A percentile compares a stretch with the other conserved stretches of the same genome.
Conservation (phyloP, 2,797 vertebrate species). For the Rhinogobio ventralis region DNA sequence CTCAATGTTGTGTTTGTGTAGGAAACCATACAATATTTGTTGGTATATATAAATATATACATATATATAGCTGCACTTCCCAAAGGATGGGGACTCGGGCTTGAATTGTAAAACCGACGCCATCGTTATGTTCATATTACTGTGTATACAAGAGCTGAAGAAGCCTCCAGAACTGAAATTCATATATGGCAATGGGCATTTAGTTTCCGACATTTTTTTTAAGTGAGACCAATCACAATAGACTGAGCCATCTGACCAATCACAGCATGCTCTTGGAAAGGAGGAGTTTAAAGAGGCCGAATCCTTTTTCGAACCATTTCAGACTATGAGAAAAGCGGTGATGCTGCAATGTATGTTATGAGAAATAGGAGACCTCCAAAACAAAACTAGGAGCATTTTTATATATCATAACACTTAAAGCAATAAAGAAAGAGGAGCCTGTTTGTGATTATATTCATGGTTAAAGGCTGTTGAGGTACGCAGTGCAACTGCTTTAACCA, state of each 20-base stretch:
- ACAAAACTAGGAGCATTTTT: neutral
- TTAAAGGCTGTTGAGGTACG: neutral
- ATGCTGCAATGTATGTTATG: neutral
- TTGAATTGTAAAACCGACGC: too few relatives aligned
- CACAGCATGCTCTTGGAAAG: neutral
- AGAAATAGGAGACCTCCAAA: neutral
- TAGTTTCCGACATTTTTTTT: too few relatives aligned
- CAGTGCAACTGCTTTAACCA: neutral
- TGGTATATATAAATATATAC: too few relatives aligned
- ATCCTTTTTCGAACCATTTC: neutral
- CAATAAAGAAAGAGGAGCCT: neutral
- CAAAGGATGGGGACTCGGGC: too few relatives aligned
- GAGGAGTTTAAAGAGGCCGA: neutral
- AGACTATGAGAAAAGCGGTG: neutral
- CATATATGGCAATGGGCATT: too few relatives aligned
- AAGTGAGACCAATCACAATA: too few relatives aligned
- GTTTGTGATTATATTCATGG: neutral
- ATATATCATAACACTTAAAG: neutral
- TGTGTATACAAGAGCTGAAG: too few relatives aligned
- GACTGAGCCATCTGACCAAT: too few relatives aligned
- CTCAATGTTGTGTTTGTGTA: neutral
- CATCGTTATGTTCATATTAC: too few relatives aligned
- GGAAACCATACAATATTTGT: neutral
- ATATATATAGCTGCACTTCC: too few relatives aligned
- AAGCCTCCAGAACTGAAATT: too few relatives aligned